These are phyloP conservation scores for Aegotheles bennettii DNA, from an alignment of 2,113 vertebrate genomes.

Conservation along the genomic window DNA sequence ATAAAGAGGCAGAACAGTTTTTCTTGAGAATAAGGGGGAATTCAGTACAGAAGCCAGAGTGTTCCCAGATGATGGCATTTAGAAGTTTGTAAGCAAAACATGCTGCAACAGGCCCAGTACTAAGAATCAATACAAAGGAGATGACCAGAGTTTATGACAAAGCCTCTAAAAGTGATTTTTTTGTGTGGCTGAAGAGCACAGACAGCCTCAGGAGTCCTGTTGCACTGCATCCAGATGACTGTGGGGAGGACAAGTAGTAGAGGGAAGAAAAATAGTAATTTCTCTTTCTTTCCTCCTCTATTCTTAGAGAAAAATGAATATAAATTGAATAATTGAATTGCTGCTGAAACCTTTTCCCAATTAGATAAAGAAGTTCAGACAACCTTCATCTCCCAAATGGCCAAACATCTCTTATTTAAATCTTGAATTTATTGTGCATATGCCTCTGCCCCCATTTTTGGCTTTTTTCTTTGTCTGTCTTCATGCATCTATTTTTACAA, in stretches of 20 bases:
- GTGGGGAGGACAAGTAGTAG: background rate
- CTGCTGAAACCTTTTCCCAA: background rate
- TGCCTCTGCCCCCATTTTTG: background rate
- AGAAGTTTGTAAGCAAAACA: background rate
- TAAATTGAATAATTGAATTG: constrained; percentile 25
- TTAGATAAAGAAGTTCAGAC: background rate
- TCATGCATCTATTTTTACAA: background rate
- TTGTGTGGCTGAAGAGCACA: background rate
- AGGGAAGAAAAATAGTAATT: background rate
- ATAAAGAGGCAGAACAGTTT: background rate
- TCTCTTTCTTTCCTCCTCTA: background rate
- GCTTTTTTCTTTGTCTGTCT: background rate
- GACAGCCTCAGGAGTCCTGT: background rate
- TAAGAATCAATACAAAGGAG: background rate
- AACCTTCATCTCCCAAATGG: background rate
- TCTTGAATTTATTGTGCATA: background rate
- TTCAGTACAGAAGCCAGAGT: background rate
- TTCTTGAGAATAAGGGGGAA: background rate
- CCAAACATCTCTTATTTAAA: background rate
- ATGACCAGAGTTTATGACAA: background rate
- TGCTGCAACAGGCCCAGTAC: background rate
- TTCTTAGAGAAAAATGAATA: background rate
- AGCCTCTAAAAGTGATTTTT: background rate
- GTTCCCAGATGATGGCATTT: background rate
- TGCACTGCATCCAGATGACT: background rate